Percentiles rank a stretch among this genome's conserved stretches.
phyloP scores from a whole-genome alignment of 92 coral and sea anemone species.

The Pocillopora grandis region DNA sequence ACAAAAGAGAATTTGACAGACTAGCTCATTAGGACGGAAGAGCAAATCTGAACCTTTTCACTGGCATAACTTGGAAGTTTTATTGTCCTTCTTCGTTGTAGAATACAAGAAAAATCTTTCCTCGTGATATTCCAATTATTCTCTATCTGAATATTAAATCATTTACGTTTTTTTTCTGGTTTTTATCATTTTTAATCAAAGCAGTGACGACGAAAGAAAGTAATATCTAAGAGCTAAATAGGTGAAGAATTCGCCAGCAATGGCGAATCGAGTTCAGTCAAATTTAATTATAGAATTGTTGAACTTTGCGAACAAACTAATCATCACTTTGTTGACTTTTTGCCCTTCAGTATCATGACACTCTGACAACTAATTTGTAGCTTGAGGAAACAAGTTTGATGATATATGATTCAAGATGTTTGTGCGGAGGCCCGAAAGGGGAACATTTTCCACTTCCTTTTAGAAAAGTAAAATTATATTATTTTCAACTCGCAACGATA shows the following conservation, averaged over 20 bases:
- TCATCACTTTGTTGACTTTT: conserved; percentile 29
- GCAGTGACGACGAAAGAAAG: neutral
- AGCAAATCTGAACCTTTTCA: too few relatives aligned
- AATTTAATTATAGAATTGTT: neutral
- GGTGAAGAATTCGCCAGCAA: neutral
- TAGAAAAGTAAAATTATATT: neutral
- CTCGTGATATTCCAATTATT: too few relatives aligned
- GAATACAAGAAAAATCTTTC: too few relatives aligned
- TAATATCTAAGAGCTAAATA: neutral
- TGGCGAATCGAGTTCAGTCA: neutral
- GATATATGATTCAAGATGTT: neutral
- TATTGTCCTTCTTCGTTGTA: too few relatives aligned
- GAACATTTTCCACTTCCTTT: neutral
- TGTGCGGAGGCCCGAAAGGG: conserved; percentile 6
- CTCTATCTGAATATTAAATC: too few relatives aligned
- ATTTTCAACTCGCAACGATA: neutral
- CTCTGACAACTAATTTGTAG: conserved; percentile 7
- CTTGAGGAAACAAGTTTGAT: conserved; percentile 6
- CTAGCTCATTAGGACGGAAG: too few relatives aligned
- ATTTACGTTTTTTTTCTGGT: neutral
- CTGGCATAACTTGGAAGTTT: too few relatives aligned
- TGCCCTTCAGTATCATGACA: neutral
- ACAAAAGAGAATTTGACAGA: too few relatives aligned
- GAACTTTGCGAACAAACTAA: conserved; percentile 8
- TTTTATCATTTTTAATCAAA: neutral